Evolutionary conservation across 2,113 vertebrate genomes (phyloP).

Genomic region (Perca fluviatilis): DNA sequence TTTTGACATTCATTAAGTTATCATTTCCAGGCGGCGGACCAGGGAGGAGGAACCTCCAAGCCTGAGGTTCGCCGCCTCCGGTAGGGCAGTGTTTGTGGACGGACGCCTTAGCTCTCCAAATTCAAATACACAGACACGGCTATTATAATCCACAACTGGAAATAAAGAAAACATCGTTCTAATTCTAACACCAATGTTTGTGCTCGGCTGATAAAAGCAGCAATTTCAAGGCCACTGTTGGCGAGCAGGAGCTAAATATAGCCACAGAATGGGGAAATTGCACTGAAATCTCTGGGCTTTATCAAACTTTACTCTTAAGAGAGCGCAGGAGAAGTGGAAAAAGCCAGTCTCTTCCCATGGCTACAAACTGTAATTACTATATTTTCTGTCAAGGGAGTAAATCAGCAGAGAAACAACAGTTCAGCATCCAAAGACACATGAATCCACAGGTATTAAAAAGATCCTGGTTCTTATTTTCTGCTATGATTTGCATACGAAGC

Average conservation of each 20-base stretch:
- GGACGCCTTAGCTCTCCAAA: slow-evolving; percentile 42
- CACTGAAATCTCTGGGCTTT: slow-evolving; percentile 13
- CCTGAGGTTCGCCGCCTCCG: slow-evolving; percentile 33
- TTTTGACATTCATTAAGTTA: slow-evolving; percentile 78
- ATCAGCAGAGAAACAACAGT: slow-evolving; percentile 11
- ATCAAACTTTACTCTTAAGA: slow-evolving; percentile 19
- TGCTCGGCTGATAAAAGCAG: slow-evolving; percentile 20
- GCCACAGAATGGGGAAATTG: neutral
- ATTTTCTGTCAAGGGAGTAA: neutral
- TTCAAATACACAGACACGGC: slow-evolving; percentile 61
- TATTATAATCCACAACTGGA: slow-evolving; percentile 28
- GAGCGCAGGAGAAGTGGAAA: slow-evolving; percentile 6
- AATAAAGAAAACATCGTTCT: slow-evolving; percentile 59
- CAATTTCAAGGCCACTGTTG: slow-evolving; percentile 8
- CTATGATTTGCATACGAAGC: slow-evolving; percentile 67
- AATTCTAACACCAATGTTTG: slow-evolving; percentile 69
- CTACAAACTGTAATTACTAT: slow-evolving; percentile 6
- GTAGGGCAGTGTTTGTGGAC: slow-evolving; percentile 46
- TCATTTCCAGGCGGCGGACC: slow-evolving; percentile 54
- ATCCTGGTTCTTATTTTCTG: slow-evolving; percentile 68
- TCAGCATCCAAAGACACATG: slow-evolving; percentile 3
- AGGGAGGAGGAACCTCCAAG: slow-evolving; percentile 44
- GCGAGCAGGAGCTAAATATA: slow-evolving; percentile 10
- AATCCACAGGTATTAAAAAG: slow-evolving; percentile 9
- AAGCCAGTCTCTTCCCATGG: slow-evolving; percentile 15